Evolutionary conservation across 2,888 invertebrate species (phyloP), one percentile per base, ranked within the genome.

Genomic region (Phengaris alcon): DNA sequence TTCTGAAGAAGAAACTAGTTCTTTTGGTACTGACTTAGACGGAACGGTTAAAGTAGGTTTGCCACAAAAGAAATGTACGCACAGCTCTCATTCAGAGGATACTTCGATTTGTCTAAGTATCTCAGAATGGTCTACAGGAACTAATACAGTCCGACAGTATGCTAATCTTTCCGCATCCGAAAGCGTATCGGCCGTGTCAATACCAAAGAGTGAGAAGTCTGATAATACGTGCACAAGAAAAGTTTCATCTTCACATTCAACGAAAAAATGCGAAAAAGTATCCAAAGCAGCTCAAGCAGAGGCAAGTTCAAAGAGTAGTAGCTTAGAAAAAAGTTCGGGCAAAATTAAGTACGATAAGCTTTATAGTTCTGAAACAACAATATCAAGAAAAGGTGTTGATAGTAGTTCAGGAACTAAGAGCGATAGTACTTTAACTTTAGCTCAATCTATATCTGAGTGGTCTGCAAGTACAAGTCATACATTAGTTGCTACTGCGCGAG

Each of bases 71-170:
- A 97, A 96, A 85, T 97, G 97, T 83, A 97, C 97, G 0, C 96
- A 97, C 80, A 96, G 97, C 82, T 96, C 97, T 0, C 97, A 97
- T 88, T 97, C 97, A 7, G 97, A 97, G 87, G 97, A 97, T 82
- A 97, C 97, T 0, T 97, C 97, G 0, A 96, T 97, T 85, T 97
- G 97, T 22, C 90, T 97, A 52, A 97, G 97, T 83, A 96, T 97
- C 82, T 97, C 97, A 3, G 97, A 97, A 83, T 97, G 97, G 97
- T 97, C 97, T 0, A 97, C 97, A 57, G 97, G 97, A 74, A 97
- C 97, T 0, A 97, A 97, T 80, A 97, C 97, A 0, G 97, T 97
- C 0, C 95, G 96, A 0, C 96, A 97, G 84, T 97, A 96, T 82
- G 96, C 96, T 70, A 96, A 96, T 89, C 92, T 96, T 52, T 96